phyloP scores from a whole-genome alignment of 2,113 vertebrate genomes.

The Macrotus californicus region DNA sequence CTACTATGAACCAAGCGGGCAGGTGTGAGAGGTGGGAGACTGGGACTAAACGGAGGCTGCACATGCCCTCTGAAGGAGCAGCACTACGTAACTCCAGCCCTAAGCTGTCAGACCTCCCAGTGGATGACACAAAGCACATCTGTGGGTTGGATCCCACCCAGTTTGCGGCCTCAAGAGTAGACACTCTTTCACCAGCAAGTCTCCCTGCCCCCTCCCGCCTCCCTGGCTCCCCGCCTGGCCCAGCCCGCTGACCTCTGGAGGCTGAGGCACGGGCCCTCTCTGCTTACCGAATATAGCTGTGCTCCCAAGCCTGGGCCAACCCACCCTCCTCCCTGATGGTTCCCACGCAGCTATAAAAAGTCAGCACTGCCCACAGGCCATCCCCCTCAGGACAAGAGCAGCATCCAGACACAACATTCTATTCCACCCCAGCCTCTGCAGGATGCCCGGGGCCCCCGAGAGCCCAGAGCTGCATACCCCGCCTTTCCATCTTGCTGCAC shows the following conservation, averaged over 20 bases:
- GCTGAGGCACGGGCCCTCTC: slow-evolving; percentile 56
- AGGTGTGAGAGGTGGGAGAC: not conserved
- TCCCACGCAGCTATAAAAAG: slow-evolving; percentile 86
- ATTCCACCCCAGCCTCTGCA: slow-evolving; percentile 52
- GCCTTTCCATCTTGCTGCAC: too few species aligned
- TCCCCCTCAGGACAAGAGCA: slow-evolving; percentile 67
- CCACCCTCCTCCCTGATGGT: slow-evolving; percentile 65
- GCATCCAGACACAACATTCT: slow-evolving; percentile 71
- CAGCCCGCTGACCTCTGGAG: slow-evolving; percentile 65
- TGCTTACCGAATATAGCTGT: slow-evolving; percentile 81
- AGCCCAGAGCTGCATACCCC: not conserved
- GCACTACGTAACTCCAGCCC: not conserved
- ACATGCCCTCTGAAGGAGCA: not conserved
- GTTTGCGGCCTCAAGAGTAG: not conserved
- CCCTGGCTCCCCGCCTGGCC: slow-evolving; percentile 52
- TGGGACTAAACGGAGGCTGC: not conserved
- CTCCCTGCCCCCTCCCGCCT: not conserved
- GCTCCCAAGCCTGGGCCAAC: slow-evolving; percentile 70
- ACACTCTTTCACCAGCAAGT: not conserved
- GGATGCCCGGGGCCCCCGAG: slow-evolving; percentile 34
- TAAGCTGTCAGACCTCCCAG: not conserved
- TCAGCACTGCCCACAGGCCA: slow-evolving; percentile 71
- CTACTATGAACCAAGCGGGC: not conserved
- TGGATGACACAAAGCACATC: not conserved
- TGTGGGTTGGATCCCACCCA: not conserved